Evolutionary conservation across 2,113 vertebrate genomes (phyloP).

Genomic region (Corynorhinus townsendii): DNA sequence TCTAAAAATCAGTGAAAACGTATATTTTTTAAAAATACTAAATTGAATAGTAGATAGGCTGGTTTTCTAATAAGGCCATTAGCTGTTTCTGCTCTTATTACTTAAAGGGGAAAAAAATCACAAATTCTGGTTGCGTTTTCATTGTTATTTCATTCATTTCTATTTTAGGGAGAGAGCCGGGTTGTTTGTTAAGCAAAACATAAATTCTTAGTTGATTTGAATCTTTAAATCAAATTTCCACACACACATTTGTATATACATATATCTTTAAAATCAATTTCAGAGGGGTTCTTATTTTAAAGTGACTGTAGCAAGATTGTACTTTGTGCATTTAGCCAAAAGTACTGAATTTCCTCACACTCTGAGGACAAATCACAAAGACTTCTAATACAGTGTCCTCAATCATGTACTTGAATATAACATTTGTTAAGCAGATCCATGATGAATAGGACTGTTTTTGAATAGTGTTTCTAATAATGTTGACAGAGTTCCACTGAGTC

Average conservation of each 20-base stretch:
- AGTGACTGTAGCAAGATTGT: neutral
- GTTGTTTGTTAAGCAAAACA: neutral
- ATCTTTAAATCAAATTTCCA: slow-evolving; percentile 23
- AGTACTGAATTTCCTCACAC: neutral
- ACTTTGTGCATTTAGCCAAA: neutral
- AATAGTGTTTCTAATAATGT: neutral
- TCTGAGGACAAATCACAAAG: neutral
- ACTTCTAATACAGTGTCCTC: neutral
- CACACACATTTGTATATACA: neutral
- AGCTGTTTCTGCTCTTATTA: slow-evolving; percentile 4
- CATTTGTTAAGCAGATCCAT: neutral
- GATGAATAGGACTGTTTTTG: neutral
- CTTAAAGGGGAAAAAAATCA: neutral
- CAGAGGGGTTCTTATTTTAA: neutral
- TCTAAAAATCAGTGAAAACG: neutral
- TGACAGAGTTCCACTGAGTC: neutral
- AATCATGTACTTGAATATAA: neutral
- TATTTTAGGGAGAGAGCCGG: neutral
- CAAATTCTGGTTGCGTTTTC: slow-evolving; percentile 13
- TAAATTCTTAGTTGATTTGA: slow-evolving; percentile 14
- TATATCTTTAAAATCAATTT: slow-evolving; percentile 23
- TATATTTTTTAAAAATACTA: neutral
- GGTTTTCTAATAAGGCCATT: neutral
- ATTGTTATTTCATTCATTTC: slow-evolving; percentile 10
- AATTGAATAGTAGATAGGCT: slow-evolving; percentile 31